Conservation (phyloP, 30 jellyfish, hydroid and myxozoan genomes). For the Hydra vulgaris region DNA sequence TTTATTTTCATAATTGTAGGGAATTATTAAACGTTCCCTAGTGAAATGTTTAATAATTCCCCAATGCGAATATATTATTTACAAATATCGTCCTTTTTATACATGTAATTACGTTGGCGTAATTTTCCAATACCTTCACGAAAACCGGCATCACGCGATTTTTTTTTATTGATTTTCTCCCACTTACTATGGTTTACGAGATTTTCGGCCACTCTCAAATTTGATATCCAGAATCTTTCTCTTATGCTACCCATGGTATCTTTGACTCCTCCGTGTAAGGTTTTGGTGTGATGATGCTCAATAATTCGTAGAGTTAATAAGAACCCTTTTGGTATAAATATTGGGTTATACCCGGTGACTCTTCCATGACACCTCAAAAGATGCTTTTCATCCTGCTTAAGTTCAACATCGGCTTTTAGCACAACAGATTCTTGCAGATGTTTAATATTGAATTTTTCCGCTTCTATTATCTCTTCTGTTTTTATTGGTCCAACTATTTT, state of each 20-base stretch:
- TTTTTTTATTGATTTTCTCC: too few species aligned
- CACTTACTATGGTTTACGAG: too few species aligned
- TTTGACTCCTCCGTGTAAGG: not conserved
- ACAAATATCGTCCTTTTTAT: too few species aligned
- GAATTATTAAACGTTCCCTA: too few species aligned
- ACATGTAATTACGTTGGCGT: too few species aligned
- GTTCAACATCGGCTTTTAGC: not conserved
- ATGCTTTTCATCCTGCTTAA: not conserved
- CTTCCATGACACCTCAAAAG: not conserved
- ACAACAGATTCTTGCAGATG: not conserved
- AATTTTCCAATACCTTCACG: too few species aligned
- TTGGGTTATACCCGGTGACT: not conserved
- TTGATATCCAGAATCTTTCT: conserved; percentile 9
- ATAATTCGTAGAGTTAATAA: not conserved
- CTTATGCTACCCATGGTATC: not conserved
- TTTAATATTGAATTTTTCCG: not conserved
- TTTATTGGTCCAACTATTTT: not conserved
- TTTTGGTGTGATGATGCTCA: not conserved
- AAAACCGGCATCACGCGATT: too few species aligned
- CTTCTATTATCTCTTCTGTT: not conserved
- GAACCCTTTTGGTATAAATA: not conserved
- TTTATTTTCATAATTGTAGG: too few species aligned
- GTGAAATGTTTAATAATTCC: too few species aligned
- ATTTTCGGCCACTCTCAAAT: not conserved
- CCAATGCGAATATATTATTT: too few species aligned